Conservation (phyloP, 2,797 vertebrate species). For the Gambelia wislizenii region DNA sequence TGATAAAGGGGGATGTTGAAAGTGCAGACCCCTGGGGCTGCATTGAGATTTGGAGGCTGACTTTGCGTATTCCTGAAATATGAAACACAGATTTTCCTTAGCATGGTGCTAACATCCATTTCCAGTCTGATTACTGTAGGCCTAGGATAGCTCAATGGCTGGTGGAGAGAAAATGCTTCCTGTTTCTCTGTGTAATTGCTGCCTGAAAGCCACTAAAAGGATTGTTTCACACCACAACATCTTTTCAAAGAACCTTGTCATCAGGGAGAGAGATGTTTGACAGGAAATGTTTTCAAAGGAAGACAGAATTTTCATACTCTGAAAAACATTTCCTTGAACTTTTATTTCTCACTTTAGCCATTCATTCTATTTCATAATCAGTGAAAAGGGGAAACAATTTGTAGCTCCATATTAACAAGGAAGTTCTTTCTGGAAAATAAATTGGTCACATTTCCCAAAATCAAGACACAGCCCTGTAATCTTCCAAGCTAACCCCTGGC, state of each 20-base stretch:
- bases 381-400: conserved; percentile 40
- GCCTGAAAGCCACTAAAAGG: conserved; percentile 72
- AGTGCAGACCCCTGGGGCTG: no score
- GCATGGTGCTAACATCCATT: not conserved
- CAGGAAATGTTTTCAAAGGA: conserved; percentile 54
- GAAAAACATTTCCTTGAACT: conserved; percentile 35
- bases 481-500: not conserved
- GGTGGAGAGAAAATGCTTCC: conserved; percentile 60
- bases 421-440: conserved; percentile 45
- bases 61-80: not conserved
- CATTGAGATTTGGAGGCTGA: no score
- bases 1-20: no score
- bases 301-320: conserved; percentile 46
- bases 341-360: not conserved
- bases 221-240: conserved; percentile 71
- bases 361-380: conserved; percentile 31
- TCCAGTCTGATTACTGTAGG: conserved; percentile 12
- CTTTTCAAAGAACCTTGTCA: conserved; percentile 69
- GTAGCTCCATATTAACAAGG: conserved; percentile 46
- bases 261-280: conserved; percentile 54
- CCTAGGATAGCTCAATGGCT: conserved; percentile 45
- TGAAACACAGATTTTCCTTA: not conserved
- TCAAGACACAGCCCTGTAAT: not conserved
- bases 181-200: conserved; percentile 58
- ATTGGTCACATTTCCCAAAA: conserved; percentile 34